A percentile compares a stretch with the other conserved stretches of the same genome.
Conservation (phyloP, 1,140 invertebrate species). For the Meloidogyne chitwoodi region DNA sequence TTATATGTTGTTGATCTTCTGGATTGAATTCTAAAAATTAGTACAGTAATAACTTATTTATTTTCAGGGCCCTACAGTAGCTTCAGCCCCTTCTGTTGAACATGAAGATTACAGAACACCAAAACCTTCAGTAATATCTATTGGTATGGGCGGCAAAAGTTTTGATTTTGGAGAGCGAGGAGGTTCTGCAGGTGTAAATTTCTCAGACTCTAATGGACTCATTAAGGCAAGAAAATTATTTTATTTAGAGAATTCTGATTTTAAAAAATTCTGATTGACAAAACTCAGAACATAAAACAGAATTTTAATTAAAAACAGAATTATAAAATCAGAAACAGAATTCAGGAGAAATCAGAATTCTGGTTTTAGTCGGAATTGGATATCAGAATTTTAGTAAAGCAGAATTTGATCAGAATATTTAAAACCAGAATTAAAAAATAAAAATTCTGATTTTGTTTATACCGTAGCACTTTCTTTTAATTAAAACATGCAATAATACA, state of each 20-base stretch:
- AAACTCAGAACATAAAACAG: too few species aligned
- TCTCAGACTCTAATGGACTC: slow-evolving; percentile 52
- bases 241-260: neutral
- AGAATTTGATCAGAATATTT: too few species aligned
- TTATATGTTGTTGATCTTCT: neutral
- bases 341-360: too few species aligned
- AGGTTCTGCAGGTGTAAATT: slow-evolving; percentile 1
- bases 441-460: too few species aligned
- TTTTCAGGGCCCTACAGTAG: slow-evolving; percentile 54
- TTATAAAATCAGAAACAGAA: too few species aligned
- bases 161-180: slow-evolving; percentile 51
- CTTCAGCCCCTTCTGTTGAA: slow-evolving; percentile 56
- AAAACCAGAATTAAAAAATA: too few species aligned
- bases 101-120: slow-evolving; percentile 60
- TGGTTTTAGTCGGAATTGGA: too few species aligned
- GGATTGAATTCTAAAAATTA: neutral
- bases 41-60: neutral
- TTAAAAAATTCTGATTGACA: neutral
- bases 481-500: too few species aligned
- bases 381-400: too few species aligned
- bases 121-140: slow-evolving; percentile 46
- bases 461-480: too few species aligned
- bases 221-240: slow-evolving; percentile 50
- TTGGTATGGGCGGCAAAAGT: slow-evolving; percentile 55
- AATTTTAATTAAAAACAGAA: too few species aligned